Base-by-base conservation (phyloP, 2,797 vertebrate species). In the Acipenser oxyrinchus region DNA sequence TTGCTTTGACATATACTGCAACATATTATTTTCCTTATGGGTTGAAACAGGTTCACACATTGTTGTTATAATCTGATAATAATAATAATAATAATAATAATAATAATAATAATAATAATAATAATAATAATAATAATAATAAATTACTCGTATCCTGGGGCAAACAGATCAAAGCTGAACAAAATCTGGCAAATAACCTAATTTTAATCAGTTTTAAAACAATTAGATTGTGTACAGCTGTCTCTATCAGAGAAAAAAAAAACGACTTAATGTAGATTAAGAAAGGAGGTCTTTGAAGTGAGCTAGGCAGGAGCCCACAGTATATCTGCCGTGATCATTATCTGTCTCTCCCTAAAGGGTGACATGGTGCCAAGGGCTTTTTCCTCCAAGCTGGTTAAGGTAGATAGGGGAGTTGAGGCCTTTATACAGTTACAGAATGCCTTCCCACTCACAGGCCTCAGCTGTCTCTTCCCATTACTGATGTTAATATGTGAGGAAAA, bases 251-350 rank as follows among this genome's bases (percentile, higher is more conserved):
- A 80, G 79, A 78, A 84, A 86, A 87, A 87, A 37, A 88, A 78
- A 83, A 88, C 87, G 85, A 87, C 87, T 88, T 88, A 90, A 88
- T 86, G 83, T 82, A 88, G 84, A 87, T 86, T 87, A 87, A 81
- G 78, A 86, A 81, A 81, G 83, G 84, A 87, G 37, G 79, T 72
- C 86, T 91, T 92, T 91, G 88, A 92, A 88, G 88, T 84, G 73
- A 77, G 78, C 0, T 52, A 77, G 77, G 80, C 86, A 81, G 83
- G 79, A 86, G 86, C 81, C 78, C 80, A 1, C 70, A 78, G 77
- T 79, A 82, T 81, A 87, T 86, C 86, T 85, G 81, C 76, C 76
- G 76, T 72, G 87, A 86, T 90, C 87, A 85, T 89, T 87, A 90
- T 88, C 87, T 84, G 87, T 86, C 83, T 84, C 82, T 85, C 82